Evolutionary conservation across 2,797 vertebrate genomes (phyloP), one percentile per base, ranked within the genome.

Genomic region (Labeo calbasu): DNA sequence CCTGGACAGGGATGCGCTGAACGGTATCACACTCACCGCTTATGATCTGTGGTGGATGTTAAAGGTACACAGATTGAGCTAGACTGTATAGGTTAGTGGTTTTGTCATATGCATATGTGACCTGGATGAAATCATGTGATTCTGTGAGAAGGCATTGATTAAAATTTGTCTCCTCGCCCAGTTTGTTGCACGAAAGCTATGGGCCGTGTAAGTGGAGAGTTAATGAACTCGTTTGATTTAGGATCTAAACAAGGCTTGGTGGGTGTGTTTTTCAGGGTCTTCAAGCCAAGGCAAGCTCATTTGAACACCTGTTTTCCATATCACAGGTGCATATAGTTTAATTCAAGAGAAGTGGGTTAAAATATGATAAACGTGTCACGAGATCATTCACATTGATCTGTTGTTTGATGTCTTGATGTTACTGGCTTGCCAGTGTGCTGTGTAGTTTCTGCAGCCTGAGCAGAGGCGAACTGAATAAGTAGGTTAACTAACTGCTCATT

Each of bases 1-100:
- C 88, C 90, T 90, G 87, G 82, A 88, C 88, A 90, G 86, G 88
- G 90, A 91, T 91, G 72, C 14, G 32, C 85, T 63, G 53, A 76
- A 82, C 40, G 68, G 77, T 73, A 84, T 83, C 63, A 84, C 79
- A 75, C 85, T 89, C 71, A 82, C 80, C 57, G 85, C 48, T 75
- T 50, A 57, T 9, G 19, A 23, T 19, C 5, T 14, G 63, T 28
- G 72, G 55, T 59, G 43, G 14, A 80, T 76, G 57, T 40, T 48
- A 25, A 36, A 73, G 65, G 15, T 69, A 15, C 21, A 9, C 17
- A 68, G 28, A 71, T 66, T 76, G 28, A 63, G 51, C 10, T 50
- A 46, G 8, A 65, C 61, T 77, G 21, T 25, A 15, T n/a, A 32
- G 40, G 55, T 23, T 28, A 73, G 69, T 36, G 23, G 53, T 73